Conservation (phyloP, 2,888 invertebrate species). For the Trichacis sp. region DNA sequence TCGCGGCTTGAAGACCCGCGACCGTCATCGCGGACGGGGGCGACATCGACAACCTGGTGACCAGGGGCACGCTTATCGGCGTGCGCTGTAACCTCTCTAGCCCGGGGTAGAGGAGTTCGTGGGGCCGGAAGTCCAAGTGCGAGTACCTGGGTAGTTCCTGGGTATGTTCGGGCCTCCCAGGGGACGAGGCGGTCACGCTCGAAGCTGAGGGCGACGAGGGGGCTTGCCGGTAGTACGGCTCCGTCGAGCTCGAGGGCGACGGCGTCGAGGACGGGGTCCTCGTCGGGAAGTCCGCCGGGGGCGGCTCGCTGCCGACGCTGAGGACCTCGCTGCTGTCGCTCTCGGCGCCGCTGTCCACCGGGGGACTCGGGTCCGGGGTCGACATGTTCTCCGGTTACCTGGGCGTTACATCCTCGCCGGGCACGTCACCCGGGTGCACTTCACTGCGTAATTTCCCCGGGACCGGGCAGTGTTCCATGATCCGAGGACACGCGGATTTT, state of each 20-base stretch:
- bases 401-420: slow-evolving; percentile 41
- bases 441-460: not conserved
- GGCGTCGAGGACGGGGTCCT: slow-evolving; percentile 56
- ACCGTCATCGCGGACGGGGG: slow-evolving; percentile 67
- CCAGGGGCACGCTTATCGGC: slow-evolving; percentile 59
- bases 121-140: slow-evolving; percentile 23
- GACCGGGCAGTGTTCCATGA: not conserved
- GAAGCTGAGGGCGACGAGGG: slow-evolving; percentile 64
- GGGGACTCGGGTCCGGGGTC: slow-evolving; percentile 42
- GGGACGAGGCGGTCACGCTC: slow-evolving; percentile 62
- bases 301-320: slow-evolving; percentile 83
- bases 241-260: slow-evolving; percentile 62
- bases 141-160: slow-evolving; percentile 57
- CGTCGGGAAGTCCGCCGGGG: slow-evolving; percentile 55
- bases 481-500: slow-evolving; percentile 11
- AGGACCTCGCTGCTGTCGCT: slow-evolving; percentile 80
- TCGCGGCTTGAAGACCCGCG: slow-evolving; percentile 52
- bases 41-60: slow-evolving; percentile 64
- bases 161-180: slow-evolving; percentile 57
- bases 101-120: slow-evolving; percentile 58
- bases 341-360: slow-evolving; percentile 60
- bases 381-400: slow-evolving; percentile 42
- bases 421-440: not conserved
- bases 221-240: slow-evolving; percentile 55
- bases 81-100: slow-evolving; percentile 58